Base-by-base conservation (phyloP, 2,113 vertebrate species). In the Hymenochirus boettgeri region DNA sequence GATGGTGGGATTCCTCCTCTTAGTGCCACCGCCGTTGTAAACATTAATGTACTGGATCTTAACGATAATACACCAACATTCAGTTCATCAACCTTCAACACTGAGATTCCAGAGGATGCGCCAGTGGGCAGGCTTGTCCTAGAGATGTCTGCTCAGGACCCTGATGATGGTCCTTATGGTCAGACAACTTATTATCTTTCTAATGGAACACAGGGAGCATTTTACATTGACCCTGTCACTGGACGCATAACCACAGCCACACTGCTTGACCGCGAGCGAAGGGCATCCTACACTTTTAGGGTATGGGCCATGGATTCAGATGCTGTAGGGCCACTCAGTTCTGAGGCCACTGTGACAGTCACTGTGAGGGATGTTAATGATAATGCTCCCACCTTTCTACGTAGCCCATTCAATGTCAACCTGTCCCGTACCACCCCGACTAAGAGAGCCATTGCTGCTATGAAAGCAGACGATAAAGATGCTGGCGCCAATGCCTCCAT, bases 401-500 rank as follows among this genome's bases (percentile, higher is more conserved):
- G 92, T 61, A 96, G 92, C 71, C 96, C 95, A 0, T 84, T 97
- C 10, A 72, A 89, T 0, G 80, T 96, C 11, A 92, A 86, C 61
- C 79, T 94, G 57, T 89, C 93, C 37, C 86, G 73, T 37, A 87
- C 87, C 54, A 82, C 77, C 0, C 74, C 87, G 0, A 77, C 71
- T 55, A 89, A 91, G 71, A 83, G 89, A 21, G 77, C 92, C 1
- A 80, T 99, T 69, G 92, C 92, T 75, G 96, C 93, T 9, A 86
- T 98, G 79, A 86, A 82, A 62, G 96, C 96, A 0, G 95, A 98
- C 76, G 96, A 99, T 82, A 91, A 91, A 53, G 96, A 99, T 1
- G 92, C 92, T 0, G 96, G 96, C 1, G 95, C 96, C 78, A 99
- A 97, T 0, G 96, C 96, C 33, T 98, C 96, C 7, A 89, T 99